Evolutionary conservation across 2,113 vertebrate species (phyloP).

Genomic region (Varanus salvator): DNA sequence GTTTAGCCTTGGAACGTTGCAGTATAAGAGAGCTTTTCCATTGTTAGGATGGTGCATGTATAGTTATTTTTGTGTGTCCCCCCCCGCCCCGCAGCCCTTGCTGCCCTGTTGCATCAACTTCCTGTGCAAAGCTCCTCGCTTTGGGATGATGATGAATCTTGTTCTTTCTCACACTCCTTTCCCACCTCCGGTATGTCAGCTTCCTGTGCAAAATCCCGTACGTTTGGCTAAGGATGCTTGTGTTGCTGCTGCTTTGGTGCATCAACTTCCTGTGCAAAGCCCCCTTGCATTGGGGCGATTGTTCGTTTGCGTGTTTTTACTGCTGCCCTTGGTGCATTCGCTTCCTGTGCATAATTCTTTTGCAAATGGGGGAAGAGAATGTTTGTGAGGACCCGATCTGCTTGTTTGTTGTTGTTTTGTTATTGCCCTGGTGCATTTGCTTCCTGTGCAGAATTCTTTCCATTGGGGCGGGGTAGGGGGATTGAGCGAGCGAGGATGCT

Average conservation of each 20-base stretch:
- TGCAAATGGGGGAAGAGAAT: slow-evolving; percentile 1
- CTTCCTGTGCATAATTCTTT: slow-evolving; percentile 13
- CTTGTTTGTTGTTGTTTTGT: neutral
- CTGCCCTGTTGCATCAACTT: slow-evolving; percentile 61
- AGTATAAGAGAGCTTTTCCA: neutral
- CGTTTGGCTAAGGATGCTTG: slow-evolving; percentile 17
- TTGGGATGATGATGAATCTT: slow-evolving; percentile 31
- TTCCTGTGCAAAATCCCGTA: slow-evolving; percentile 34
- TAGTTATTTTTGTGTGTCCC: slow-evolving; percentile 15
- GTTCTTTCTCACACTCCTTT: slow-evolving; percentile 32
- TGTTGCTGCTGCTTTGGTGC: slow-evolving; percentile 7
- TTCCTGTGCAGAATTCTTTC: slow-evolving; percentile 43
- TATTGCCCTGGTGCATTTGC: slow-evolving; percentile 26
- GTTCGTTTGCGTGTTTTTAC: neutral
- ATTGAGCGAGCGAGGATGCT: slow-evolving; percentile 18
- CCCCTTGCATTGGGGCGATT: neutral
- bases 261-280: slow-evolving; percentile 23
- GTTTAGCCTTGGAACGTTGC: neutral
- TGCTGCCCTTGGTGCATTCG: slow-evolving; percentile 5
- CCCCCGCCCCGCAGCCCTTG: neutral
- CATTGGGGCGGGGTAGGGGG: slow-evolving; percentile 17
- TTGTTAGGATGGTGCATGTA: neutral
- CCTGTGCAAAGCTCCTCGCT: slow-evolving; percentile 42
- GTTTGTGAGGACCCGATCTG: neutral
- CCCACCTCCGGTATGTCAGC: slow-evolving; percentile 33